Base-by-base conservation (phyloP, 2,113 vertebrate species). In the Paradisaea rubra region DNA sequence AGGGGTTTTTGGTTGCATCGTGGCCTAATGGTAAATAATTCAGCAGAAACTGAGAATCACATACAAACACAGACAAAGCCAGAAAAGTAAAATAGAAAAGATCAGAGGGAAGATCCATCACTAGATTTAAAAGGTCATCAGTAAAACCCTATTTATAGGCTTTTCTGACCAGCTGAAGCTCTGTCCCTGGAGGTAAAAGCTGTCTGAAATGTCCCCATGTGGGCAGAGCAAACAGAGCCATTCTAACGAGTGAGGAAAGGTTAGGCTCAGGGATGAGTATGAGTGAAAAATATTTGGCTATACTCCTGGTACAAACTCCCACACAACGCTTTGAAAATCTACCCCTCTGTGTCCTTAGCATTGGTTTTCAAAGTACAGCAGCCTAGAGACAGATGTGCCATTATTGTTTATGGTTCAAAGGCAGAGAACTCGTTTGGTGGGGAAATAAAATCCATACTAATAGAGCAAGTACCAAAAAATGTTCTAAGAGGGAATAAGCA, bases 381-480 rank as follows among this genome's bases (percentile, higher is more conserved):
- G 91, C 93, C 77, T 89, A 83, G 41, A 87, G 91, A 94, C 86
- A 94, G 94, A 96, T 94, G 89, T 87, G 72, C 96, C 80, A 81
- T 90, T 73, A 84, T 92, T 94, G 86, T 95, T 94, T 91, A 94
- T 94, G 93, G 78, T 95, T 96, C 96, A 94, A 96, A 97, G 94
- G 88, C 94, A 95, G 78, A 95, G 91, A 96, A 96, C 95, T 94
- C 14, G 91, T 97, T 96, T 95, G 86, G 91, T 93, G 64, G 88
- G 94, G 88, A 96, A 94, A 96, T 96, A 95, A 97, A 97, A 96
- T 96, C 92, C 88, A 89, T 96, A 93, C 86, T 96, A 97, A 96
- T 82, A 95, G 92, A 93, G 94, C 81, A 92, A 96, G 96, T 94
- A 97, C 94, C 94, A 91, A 96, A 78, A 95, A 96, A 91, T 93